Percentiles rank a stretch among this genome's conserved stretches.
These are phyloP conservation scores for Camarhynchus parvulus DNA, from an alignment of 2,113 vertebrate genomes.

Conservation along the genomic window DNA sequence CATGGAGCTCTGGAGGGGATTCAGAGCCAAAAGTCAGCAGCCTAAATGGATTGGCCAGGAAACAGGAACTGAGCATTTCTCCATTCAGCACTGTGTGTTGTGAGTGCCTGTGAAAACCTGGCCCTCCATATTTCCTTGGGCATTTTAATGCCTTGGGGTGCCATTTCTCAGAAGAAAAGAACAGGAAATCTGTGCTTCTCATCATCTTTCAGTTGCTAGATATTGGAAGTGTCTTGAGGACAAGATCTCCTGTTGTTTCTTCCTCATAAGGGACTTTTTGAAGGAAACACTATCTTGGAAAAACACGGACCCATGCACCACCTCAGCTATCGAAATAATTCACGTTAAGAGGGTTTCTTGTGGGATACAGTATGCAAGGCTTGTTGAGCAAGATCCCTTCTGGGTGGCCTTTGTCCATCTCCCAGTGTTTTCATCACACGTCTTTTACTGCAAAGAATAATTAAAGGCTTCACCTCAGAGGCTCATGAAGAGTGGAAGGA, in stretches of 20 bases:
- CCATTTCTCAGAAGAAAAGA: background rate
- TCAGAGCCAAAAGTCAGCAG: background rate
- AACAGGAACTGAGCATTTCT: background rate
- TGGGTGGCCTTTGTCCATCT: constrained; percentile 57
- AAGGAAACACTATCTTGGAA: background rate
- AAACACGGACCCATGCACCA: background rate
- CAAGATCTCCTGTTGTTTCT: constrained; percentile 20
- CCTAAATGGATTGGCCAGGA: constrained; percentile 4
- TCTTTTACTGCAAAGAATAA: constrained; percentile 16
- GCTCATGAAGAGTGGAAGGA: constrained; percentile 2
- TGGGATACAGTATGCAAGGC: background rate
- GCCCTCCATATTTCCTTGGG: background rate
- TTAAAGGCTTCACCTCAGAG: constrained; percentile 47
- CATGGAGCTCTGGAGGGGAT: background rate
- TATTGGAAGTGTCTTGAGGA: background rate
- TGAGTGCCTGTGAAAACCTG: constrained; percentile 15
- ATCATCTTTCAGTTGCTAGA: background rate
- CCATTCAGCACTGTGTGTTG: background rate
- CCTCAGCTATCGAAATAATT: background rate
- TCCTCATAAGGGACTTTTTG: background rate
- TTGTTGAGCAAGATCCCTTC: constrained; percentile 36
- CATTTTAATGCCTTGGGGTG: constrained; percentile 30
- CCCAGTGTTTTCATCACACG: background rate
- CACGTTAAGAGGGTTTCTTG: background rate
- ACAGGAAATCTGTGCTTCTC: constrained; percentile 22